Conservation (phyloP, 2,113 vertebrate species). For the Salminus brasiliensis region DNA sequence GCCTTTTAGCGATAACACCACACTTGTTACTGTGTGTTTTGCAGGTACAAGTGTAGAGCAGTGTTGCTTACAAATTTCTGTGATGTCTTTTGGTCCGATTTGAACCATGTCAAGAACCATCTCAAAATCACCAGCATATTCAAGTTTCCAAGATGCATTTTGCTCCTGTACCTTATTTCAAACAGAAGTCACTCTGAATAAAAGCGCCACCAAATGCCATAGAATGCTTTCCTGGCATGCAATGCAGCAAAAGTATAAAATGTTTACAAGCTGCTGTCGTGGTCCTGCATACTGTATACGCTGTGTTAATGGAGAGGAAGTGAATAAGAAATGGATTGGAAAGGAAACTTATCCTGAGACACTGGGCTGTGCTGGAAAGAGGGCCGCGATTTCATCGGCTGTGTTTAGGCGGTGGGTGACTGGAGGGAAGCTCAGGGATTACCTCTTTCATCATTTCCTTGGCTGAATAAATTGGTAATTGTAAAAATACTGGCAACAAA, state of each 20-base stretch:
- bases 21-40: too few species aligned
- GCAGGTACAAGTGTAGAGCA: too few species aligned
- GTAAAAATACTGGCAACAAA: constrained; percentile 68
- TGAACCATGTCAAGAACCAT: too few species aligned
- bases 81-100: too few species aligned
- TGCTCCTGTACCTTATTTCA: too few species aligned
- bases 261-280: neutral
- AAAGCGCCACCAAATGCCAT: too few species aligned
- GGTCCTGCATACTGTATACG: neutral
- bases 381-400: constrained; percentile 64
- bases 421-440: constrained; percentile 68
- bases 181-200: too few species aligned
- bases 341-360: constrained; percentile 58
- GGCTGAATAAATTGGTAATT: constrained; percentile 73
- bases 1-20: too few species aligned
- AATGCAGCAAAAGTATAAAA: neutral
- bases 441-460: constrained; percentile 68
- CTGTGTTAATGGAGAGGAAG: neutral
- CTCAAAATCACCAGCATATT: too few species aligned
- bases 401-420: constrained; percentile 44
- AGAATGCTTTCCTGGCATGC: neutral
- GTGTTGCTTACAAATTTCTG: too few species aligned
- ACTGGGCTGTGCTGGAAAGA: constrained; percentile 61
- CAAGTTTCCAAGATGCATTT: too few species aligned
- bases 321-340: constrained; percentile 36